Percentiles rank a stretch among this genome's conserved stretches.
Evolutionary conservation across 2,797 vertebrate genomes (phyloP).

Genomic region (Scyliorhinus canicula): DNA sequence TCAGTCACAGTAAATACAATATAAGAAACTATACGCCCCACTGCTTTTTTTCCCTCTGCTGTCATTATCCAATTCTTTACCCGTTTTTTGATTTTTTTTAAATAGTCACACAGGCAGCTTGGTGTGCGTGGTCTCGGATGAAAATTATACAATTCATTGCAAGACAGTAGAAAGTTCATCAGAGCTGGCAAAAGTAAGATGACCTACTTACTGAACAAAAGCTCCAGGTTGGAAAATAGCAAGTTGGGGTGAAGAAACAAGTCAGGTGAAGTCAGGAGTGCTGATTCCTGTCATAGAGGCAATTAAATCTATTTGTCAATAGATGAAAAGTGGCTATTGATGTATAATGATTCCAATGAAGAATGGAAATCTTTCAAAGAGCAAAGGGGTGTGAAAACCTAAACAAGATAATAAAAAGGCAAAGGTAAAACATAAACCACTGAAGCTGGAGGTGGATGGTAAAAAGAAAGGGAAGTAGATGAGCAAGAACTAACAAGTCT

Average conservation of each 20-base stretch:
- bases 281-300: neutral
- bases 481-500: neutral
- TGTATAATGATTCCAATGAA: neutral
- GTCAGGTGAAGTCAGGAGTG: neutral
- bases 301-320: neutral
- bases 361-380: neutral
- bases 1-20: neutral
- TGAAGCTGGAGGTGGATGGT: neutral
- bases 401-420: neutral
- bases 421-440: neutral
- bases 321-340: neutral
- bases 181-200: neutral
- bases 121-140: neutral
- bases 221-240: neutral
- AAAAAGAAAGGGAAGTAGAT: neutral
- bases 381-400: neutral
- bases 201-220: neutral
- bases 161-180: neutral
- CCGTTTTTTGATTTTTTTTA: neutral
- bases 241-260: neutral
- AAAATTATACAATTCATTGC: neutral
- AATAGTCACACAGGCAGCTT: neutral
- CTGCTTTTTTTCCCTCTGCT: neutral
- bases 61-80: neutral
- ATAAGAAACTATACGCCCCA: neutral